Base-by-base conservation (phyloP, 2,888 invertebrate genomes). In the Sepiola atlantica region DNA sequence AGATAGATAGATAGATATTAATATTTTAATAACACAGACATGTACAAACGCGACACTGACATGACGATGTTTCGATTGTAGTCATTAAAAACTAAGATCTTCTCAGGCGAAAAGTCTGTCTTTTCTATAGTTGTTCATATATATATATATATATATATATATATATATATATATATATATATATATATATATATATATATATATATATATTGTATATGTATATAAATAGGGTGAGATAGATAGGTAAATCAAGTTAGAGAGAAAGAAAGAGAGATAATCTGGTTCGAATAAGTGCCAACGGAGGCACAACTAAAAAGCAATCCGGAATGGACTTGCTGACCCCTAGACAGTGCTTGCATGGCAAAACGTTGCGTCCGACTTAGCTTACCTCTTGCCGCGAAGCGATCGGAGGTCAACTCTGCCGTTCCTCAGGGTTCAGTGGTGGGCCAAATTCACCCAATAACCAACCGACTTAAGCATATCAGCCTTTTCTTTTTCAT, bases 111-210 rank as follows among this genome's bases (percentile, higher is more conserved):
- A n/a, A n/a, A n/a, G n/a, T n/a, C n/a, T n/a, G n/a, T n/a, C n/a
- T n/a, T n/a, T 55, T 55, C 14, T 21, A 55, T 20, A 18, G 57
- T 20, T n/a, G n/a, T n/a, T n/a, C n/a, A n/a, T n/a, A n/a, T 45
- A 45, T 45, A 45, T 45, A 45, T 45, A 45, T 45, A 45, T 45
- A 45, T 45, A 45, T 61, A 61, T 77, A n/a, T 28, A 77, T 77
- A 77, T 77, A 77, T 77, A 77, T 77, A 77, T 77, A 77, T 77
- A 77, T 77, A 77, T 77, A 77, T 77, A 77, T 77, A 77, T 77
- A 77, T 77, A 28, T 77, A n/a, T n/a, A n/a, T 77, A n/a, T n/a
- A 28, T 28, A 16, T 77, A 28, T n/a, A 16, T 77, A 28, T n/a
- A 55, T 28, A 14, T n/a, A n/a, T n/a, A n/a, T n/a, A n/a, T n/a